phyloP scores from a whole-genome alignment of 2,888 invertebrate genomes.

The Phasia obesa region DNA sequence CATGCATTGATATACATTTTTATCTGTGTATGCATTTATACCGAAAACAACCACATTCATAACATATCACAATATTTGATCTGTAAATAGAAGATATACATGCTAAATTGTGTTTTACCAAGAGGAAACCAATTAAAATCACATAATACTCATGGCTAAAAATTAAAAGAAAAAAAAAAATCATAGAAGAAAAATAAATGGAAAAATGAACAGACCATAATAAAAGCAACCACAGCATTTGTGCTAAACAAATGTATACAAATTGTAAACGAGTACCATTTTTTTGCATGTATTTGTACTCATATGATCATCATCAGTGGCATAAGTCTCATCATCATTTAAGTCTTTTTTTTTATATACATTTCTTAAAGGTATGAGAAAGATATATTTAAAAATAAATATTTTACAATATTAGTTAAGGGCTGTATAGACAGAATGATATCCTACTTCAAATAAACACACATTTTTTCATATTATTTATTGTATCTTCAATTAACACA shows the following conservation, averaged over 20 bases:
- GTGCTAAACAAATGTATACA: constrained; percentile 61
- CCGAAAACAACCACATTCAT: constrained; percentile 36
- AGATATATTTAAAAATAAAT: neutral
- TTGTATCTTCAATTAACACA: too few relatives aligned
- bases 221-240: constrained; percentile 60
- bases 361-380: neutral
- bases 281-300: constrained; percentile 35
- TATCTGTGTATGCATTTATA: neutral
- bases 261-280: constrained; percentile 59
- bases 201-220: constrained; percentile 49
- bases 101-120: constrained; percentile 59
- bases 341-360: constrained; percentile 9
- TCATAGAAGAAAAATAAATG: constrained; percentile 26
- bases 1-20: neutral
- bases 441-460: too few relatives aligned
- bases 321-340: constrained; percentile 21
- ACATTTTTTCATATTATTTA: too few relatives aligned
- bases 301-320: constrained; percentile 48
- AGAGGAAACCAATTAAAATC: constrained; percentile 70
- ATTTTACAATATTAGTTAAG: too few relatives aligned
- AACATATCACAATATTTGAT: constrained; percentile 69
- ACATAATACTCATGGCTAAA: constrained; percentile 63
- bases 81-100: constrained; percentile 67
- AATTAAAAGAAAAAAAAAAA: constrained; percentile 36
- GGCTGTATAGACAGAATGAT: too few relatives aligned